Evolutionary conservation across 2,888 invertebrate species (phyloP), one percentile per base, ranked within the genome.

Genomic region (Cheilosia soror): DNA sequence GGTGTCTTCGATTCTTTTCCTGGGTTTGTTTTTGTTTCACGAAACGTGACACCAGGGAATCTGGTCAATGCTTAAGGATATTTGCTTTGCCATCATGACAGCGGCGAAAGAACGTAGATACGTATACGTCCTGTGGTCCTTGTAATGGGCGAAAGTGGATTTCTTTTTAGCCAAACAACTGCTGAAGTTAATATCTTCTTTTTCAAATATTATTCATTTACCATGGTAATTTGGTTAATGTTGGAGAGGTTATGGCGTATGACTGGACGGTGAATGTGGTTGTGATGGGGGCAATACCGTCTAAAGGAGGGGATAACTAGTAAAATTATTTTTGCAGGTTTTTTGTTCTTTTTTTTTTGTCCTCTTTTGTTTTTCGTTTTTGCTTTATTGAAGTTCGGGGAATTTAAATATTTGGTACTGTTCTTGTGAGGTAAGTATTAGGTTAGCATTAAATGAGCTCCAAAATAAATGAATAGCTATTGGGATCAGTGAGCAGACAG

Each of bases 141-240:
- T 47, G 66, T 69, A 69, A 69, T 77, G 44, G 62, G 51, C 53
- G 29, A 29, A 51, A 77, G 68, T 76, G 68, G 42, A 76, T 66
- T 60, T 76, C 31, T 29, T 76, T 76, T 51, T 20, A 29, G 20
- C 40, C n/a, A 53, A 66, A 58, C 20, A 65, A 65, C 33, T 66
- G 9, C 33, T 60, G 13, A 47, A 47, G 42, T 29, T 53, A 66
- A 53, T 37, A 42, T 20, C 7, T 58, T 40, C 29, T 51, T 25
- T 49, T 57, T 37, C 25, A 29, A 66, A 53, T 58, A 68, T 27
- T 42, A 42, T 68, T 27, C 68, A 53, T 51, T 76, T 53, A 51
- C 66, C 42, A 68, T 53, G 33, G 77, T 62, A 53, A 77, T 77
- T 77, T 68, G 53, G 68, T 37, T 55, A 77, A 66, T n/a, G 58